Evolutionary conservation across 1,140 invertebrate genomes (phyloP), one percentile per base, ranked within the genome.

Genomic region (Holotrichia oblita): DNA sequence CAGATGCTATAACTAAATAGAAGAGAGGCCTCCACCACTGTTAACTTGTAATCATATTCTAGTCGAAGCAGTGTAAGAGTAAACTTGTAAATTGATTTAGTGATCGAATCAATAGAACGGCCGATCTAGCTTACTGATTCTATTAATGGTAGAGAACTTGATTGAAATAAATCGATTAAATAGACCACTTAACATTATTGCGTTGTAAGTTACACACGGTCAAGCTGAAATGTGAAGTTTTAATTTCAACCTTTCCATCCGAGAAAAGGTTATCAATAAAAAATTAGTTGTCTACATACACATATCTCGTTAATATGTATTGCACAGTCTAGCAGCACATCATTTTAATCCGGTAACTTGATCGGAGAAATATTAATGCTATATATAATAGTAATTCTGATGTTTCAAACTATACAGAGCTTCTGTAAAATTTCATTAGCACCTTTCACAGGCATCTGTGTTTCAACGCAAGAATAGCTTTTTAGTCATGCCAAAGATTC

Each of bases 141-240:
- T 20, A 69, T 69, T 69, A 69, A 69, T 69, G 22, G 61, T 27
- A 14, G 6, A 17, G 27, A 69, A 22, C 22, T 69, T 69, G 22
- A 69, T 69, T 69, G 61, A 69, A 69, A 69, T 27, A 69, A 69
- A 34, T 69, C 61, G 61, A 69, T 69, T 69, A 69, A 69, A 22
- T 69, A 22, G 22, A 69, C 61, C 61, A 27, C 61, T 69, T 69
- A 69, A 69, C 22, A 69, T 69, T 10, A 69, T 69, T 69, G 22
- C 61, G 12, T 55, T 55, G 7, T 55, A 55, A 55, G 48, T 55
- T 55, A 55, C 48, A 55, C 48, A 55, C 27, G 27, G 14, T 14
- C 61, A 69, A 22, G 12, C 22, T 69, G 61, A 69, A 69, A 69
- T 69, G 22, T 22, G 61, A 69, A 22, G 61, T 69, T 22, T 69